Evolutionary conservation across 2,113 vertebrate genomes (phyloP).

Genomic region (Perognathus longimembris): DNA sequence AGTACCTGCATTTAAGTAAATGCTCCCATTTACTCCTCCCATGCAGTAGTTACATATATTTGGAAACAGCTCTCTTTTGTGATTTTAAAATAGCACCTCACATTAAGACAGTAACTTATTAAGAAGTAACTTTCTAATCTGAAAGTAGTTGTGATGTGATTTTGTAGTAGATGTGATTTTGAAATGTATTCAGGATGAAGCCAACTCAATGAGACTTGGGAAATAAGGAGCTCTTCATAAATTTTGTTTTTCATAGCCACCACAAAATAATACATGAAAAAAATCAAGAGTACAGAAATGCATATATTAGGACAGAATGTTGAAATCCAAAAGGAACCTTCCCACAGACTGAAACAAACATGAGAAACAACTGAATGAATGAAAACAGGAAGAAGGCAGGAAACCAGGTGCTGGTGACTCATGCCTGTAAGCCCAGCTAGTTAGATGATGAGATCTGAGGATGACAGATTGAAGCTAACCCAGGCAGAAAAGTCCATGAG

Average conservation of each 20-base stretch:
- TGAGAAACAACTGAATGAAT: constrained; percentile 60
- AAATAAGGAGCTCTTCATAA: constrained; percentile 10
- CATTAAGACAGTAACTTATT: constrained; percentile 51
- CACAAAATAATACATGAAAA: constrained; percentile 56
- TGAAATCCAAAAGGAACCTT: constrained; percentile 32
- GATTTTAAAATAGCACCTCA: constrained; percentile 51
- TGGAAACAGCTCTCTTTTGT: constrained; percentile 53
- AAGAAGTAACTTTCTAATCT: constrained; percentile 48
- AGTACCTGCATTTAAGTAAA: constrained; percentile 60
- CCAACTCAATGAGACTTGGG: constrained; percentile 43
- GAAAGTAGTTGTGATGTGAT: constrained; percentile 54
- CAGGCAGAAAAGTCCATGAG: too few relatives aligned
- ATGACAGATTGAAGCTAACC: too few relatives aligned
- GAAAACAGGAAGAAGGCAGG: neutral
- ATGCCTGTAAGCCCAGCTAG: too few relatives aligned
- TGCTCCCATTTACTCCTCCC: constrained; percentile 24
- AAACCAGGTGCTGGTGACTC: too few relatives aligned
- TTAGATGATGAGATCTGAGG: too few relatives aligned
- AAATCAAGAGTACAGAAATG: constrained; percentile 44
- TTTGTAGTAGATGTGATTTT: neutral
- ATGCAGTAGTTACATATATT: constrained; percentile 24
- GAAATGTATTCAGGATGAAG: constrained; percentile 42
- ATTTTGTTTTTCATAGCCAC: constrained; percentile 43
- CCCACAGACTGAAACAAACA: constrained; percentile 23
- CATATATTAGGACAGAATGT: neutral